Evolutionary conservation across 2,888 invertebrate species (phyloP), one percentile per base, ranked within the genome.

Genomic region (Sabatieria punctata): DNA sequence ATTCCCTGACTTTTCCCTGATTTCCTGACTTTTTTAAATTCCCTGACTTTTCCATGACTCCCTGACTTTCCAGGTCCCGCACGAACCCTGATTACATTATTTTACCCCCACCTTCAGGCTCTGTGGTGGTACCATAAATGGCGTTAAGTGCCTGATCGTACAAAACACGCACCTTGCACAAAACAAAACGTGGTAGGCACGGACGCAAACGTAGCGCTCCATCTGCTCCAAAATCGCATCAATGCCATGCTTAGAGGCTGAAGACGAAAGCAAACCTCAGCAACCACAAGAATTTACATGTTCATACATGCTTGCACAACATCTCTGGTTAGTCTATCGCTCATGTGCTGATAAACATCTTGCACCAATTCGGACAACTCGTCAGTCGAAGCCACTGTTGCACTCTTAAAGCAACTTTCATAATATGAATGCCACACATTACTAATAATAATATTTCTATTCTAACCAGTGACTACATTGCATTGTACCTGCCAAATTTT

Each of bases 121-220:
- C n/a, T n/a, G n/a, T n/a, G n/a, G n/a, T n/a, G n/a, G n/a, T n/a
- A n/a, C n/a, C n/a, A n/a, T n/a, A n/a, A n/a, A n/a, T n/a, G n/a
- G n/a, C n/a, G n/a, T n/a, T n/a, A n/a, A n/a, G n/a, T n/a, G n/a
- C n/a, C n/a, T n/a, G n/a, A n/a, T n/a, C n/a, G n/a, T n/a, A n/a
- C n/a, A n/a, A n/a, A n/a, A n/a, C 30, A 30, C 30, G 15, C 15
- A 30, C 30, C 15, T 15, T 1, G 89, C 85, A 53, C 88, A 88
- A 68, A 95, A 95, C 37, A 95, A 70, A 40, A 74, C 71, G 55
- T 81, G 79, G 65, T 95, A 93, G 49, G 91, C 73, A 60, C 80
- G 78, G 0, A 83, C 81, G 78, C 89, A 89, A 43, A 89, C 77
- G 64, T 85, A 86, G 61, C 83, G 84, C 70, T 99, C 97, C 41